Percentiles rank a stretch among this genome's conserved stretches.
Conservation (phyloP, 1,140 invertebrate genomes). For the Stratiolaelaps scimitus region DNA sequence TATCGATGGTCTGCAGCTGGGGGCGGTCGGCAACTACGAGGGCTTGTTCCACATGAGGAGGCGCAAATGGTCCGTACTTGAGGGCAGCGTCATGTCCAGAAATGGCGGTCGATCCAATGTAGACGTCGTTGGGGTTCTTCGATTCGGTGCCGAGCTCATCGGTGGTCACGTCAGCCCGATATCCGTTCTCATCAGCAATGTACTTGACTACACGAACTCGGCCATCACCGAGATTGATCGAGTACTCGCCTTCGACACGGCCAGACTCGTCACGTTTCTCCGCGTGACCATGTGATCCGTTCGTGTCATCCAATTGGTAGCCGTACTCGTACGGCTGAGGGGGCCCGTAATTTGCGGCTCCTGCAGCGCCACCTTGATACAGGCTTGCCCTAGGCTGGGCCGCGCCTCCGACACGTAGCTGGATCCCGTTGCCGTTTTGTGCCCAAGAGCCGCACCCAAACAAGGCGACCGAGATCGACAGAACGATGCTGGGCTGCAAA, state of each 20-base stretch:
- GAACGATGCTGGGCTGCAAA: too few species aligned
- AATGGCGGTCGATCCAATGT: constrained; percentile 11
- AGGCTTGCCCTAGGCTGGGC: not conserved
- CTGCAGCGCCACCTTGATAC: not conserved
- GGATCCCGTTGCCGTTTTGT: not conserved
- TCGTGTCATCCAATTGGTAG: constrained; percentile 15
- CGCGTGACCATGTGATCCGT: constrained; percentile 18
- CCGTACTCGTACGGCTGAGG: constrained; percentile 9
- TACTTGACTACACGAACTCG: constrained; percentile 31
- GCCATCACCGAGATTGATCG: constrained; percentile 32
- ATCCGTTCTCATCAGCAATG: constrained; percentile 27
- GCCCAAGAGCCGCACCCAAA: too few species aligned
- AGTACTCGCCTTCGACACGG: constrained; percentile 31
- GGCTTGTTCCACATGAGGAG: constrained; percentile 1
- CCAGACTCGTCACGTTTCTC: constrained; percentile 4
- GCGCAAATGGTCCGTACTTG: constrained; percentile 10
- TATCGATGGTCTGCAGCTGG: constrained; percentile 3
- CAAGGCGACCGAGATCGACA: too few species aligned
- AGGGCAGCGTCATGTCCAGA: constrained; percentile 3
- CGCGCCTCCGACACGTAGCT: not conserved
- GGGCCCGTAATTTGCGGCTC: not conserved
- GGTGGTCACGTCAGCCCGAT: not conserved
- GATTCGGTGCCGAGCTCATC: constrained; percentile 25
- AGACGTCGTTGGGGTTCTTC: constrained; percentile 19
- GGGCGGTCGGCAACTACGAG: not conserved